Conservation (phyloP, 2,888 invertebrate species). For the Limnephilus auricula region DNA sequence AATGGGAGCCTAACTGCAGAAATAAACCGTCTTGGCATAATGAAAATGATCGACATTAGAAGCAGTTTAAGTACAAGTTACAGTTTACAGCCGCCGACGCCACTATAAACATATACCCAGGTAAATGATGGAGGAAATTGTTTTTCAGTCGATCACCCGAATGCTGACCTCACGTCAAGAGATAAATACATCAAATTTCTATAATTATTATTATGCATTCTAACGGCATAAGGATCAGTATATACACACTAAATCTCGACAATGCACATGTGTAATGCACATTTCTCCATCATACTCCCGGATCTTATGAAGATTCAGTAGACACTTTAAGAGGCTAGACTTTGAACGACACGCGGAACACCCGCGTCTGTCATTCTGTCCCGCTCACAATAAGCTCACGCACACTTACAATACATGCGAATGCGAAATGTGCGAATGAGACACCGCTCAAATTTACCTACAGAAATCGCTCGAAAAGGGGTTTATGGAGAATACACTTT, state of each 20-base stretch:
- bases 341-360: too few species aligned
- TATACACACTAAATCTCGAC: not conserved
- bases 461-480: too few species aligned
- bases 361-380: too few species aligned
- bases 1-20: not conserved
- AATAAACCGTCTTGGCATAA: not conserved
- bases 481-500: too few species aligned
- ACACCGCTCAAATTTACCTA: too few species aligned
- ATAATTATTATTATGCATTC: too few species aligned
- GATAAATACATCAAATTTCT: not conserved
- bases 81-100: not conserved
- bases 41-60: not conserved
- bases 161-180: not conserved
- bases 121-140: slow-evolving; percentile 3
- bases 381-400: too few species aligned
- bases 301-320: not conserved
- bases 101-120: too few species aligned
- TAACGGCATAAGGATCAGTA: too few species aligned
- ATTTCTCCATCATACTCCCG: not conserved
- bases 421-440: too few species aligned
- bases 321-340: too few species aligned
- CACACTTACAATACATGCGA: too few species aligned
- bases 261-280: not conserved
- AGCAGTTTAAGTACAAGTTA: not conserved
- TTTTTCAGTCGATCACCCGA: not conserved